Conservation (phyloP, 2,888 invertebrate species). For the Rotaria socialis region DNA sequence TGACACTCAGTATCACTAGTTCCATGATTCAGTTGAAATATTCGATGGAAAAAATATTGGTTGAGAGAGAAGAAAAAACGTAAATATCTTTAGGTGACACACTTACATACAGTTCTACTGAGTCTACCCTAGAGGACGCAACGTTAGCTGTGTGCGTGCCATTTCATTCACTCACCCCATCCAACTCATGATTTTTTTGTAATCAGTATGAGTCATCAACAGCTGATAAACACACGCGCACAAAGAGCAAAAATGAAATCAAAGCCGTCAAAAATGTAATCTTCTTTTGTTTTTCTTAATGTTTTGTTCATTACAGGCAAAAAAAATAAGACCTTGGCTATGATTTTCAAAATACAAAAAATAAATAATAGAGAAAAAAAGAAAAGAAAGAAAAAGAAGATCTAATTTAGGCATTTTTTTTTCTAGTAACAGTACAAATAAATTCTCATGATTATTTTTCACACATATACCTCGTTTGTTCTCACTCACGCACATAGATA, state of each 20-base stretch:
- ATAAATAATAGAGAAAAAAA: not conserved
- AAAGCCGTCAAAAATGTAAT: too few species aligned
- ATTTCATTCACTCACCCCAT: not conserved
- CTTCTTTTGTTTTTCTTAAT: not conserved
- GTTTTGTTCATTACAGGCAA: not conserved
- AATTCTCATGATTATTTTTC: not conserved
- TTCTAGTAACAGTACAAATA: not conserved
- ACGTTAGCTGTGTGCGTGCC: not conserved
- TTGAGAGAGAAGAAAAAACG: not conserved
- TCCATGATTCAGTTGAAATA: not conserved
- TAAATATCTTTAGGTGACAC: not conserved
- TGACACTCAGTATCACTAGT: too few species aligned
- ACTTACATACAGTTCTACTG: too few species aligned
- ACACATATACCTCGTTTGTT: not conserved
- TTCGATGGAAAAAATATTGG: not conserved
- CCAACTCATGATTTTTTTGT: not conserved
- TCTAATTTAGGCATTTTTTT: not conserved
- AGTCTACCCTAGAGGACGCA: not conserved
- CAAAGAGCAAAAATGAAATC: not conserved
- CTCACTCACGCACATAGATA: not conserved
- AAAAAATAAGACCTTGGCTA: not conserved
- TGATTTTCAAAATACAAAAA: not conserved
- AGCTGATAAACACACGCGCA: not conserved
- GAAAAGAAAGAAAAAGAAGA: not conserved
- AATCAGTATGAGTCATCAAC: not conserved